phyloP scores from a whole-genome alignment of 2,797 vertebrate species.

The Takifugu rubripes region DNA sequence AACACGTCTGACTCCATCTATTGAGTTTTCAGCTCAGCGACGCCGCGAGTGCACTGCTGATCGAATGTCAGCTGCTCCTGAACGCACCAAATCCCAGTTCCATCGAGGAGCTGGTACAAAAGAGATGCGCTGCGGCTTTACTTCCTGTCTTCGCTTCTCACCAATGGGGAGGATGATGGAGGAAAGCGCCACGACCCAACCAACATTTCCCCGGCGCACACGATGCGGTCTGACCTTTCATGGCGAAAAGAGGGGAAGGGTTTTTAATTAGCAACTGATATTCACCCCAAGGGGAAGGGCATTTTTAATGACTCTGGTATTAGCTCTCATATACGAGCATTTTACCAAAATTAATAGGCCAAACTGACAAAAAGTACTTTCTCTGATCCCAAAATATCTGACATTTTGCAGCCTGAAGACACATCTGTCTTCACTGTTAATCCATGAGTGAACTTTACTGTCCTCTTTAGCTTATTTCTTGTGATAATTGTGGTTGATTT shows the following conservation, averaged over 20 bases:
- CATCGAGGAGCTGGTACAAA: too few relatives aligned
- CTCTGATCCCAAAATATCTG: background rate
- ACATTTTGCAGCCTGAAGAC: constrained; percentile 1
- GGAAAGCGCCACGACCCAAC: background rate
- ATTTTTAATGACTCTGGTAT: constrained; percentile 14
- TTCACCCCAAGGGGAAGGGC: constrained; percentile 13
- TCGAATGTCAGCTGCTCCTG: background rate
- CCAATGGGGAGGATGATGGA: background rate
- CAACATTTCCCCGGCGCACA: background rate
- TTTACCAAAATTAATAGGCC: constrained; percentile 9
- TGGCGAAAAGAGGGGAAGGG: background rate
- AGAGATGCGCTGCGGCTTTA: background rate
- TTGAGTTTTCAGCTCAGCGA: too few relatives aligned
- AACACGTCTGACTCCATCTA: constrained; percentile 47
- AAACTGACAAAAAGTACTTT: constrained; percentile 4
- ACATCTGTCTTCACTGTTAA: background rate
- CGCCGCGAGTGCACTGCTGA: too few relatives aligned
- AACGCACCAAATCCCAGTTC: too few relatives aligned
- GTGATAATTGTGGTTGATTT: background rate
- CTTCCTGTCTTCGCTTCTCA: background rate
- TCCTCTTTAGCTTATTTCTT: background rate
- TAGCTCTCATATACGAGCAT: background rate
- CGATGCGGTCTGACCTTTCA: constrained; percentile 12
- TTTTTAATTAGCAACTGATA: constrained; percentile 22
- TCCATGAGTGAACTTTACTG: background rate